Evolutionary conservation across 53 echinoderm and acorn worm species (phyloP).

Genomic region (Antedon mediterranea): DNA sequence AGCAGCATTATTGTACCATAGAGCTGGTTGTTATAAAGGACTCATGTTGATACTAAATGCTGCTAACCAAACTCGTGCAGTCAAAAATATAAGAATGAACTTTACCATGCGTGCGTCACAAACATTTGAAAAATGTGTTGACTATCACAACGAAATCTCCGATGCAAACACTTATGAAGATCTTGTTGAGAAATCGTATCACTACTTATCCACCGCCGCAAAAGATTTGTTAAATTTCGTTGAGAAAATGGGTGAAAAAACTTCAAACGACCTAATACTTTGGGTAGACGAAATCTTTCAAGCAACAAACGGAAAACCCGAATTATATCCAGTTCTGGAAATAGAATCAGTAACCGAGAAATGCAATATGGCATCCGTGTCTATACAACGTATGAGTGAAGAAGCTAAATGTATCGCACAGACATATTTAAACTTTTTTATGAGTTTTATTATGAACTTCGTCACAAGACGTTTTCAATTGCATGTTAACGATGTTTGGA

Average conservation of each 20-base stretch:
- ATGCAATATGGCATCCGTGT: neutral
- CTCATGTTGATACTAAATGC: neutral
- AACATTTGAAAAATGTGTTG: neutral
- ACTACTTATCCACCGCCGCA: neutral
- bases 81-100: neutral
- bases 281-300: neutral
- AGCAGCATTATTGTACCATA: neutral
- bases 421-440: neutral
- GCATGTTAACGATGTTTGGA: neutral
- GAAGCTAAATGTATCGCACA: neutral
- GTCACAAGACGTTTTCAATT: neutral
- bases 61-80: neutral
- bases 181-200: neutral
- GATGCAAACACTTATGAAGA: neutral
- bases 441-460: neutral
- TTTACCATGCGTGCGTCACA: neutral
- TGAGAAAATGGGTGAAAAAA: neutral
- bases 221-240: neutral
- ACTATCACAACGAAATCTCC: neutral
- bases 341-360: neutral
- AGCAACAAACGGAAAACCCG: neutral
- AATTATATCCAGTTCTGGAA: neutral
- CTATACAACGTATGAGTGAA: neutral
- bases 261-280: neutral
- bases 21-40: neutral